Conservation (phyloP, 2,888 invertebrate species). For the Cheilosia scutellata region DNA sequence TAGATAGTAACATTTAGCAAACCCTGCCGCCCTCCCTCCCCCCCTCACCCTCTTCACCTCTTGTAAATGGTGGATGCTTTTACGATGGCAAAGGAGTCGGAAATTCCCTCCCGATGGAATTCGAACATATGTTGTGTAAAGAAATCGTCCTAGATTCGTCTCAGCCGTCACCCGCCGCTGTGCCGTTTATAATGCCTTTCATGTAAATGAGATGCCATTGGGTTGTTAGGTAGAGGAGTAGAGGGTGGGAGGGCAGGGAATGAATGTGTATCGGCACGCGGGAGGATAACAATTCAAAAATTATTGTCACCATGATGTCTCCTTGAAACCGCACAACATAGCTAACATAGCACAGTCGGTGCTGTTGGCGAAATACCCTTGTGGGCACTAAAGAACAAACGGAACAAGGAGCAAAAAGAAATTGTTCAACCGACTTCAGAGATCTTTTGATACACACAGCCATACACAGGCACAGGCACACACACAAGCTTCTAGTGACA, state of each 20-base stretch:
- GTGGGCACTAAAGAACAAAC: constrained; percentile 56
- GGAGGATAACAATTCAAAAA: constrained; percentile 64
- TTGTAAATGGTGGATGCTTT: constrained; percentile 50
- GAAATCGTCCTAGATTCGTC: constrained; percentile 25
- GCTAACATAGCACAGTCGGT: constrained; percentile 55
- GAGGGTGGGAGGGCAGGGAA: neutral
- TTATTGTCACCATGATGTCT: constrained; percentile 67
- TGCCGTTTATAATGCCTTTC: constrained; percentile 31
- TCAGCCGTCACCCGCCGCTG: neutral
- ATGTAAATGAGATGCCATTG: constrained; percentile 32
- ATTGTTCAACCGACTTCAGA: constrained; percentile 6
- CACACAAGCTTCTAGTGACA: neutral
- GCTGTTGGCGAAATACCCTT: constrained; percentile 40
- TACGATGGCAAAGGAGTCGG: constrained; percentile 15
- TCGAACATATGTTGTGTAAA: constrained; percentile 47
- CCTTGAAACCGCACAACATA: constrained; percentile 56
- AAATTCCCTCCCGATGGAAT: constrained; percentile 23
- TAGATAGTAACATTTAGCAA: constrained; percentile 56
- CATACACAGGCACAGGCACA: neutral
- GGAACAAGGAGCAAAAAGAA: constrained; percentile 40
- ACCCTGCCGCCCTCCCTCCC: too few relatives aligned
- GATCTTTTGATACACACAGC: neutral
- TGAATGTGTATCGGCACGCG: neutral
- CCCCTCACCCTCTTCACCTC: too few relatives aligned
- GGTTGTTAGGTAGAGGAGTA: too few relatives aligned